Conservation (phyloP, 2,113 vertebrate species). For the Urocitellus parryii region DNA sequence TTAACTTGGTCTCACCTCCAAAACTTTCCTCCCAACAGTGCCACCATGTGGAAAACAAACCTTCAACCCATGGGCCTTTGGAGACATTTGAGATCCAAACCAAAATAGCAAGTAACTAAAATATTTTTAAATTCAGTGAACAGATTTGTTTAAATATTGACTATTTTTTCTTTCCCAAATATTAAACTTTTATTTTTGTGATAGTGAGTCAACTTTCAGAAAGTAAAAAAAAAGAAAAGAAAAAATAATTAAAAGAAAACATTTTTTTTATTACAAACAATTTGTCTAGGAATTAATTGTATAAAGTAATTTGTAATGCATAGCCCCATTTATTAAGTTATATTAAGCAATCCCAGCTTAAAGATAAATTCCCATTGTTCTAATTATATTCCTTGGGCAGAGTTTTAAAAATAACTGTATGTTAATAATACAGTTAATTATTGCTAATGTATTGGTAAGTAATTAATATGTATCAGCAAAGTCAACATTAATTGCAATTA, state of each 20-base stretch:
- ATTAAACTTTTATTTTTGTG: background rate
- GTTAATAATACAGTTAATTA: background rate
- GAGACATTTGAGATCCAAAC: background rate
- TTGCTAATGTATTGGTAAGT: background rate
- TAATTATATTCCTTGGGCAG: background rate
- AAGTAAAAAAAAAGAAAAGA: background rate
- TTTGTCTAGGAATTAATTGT: background rate
- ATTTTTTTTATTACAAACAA: background rate
- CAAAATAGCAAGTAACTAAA: background rate
- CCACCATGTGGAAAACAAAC: background rate
- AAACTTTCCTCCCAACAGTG: background rate
- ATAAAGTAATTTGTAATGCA: background rate
- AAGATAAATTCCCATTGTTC: background rate
- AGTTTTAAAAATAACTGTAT: background rate
- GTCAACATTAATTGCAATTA: background rate
- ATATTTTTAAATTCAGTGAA: background rate
- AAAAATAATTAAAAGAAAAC: background rate
- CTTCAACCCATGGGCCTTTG: background rate
- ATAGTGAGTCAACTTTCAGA: background rate
- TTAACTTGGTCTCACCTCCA: background rate
- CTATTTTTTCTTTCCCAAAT: background rate
- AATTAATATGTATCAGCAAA: background rate
- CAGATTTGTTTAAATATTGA: background rate
- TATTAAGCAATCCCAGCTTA: background rate
- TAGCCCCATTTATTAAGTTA: background rate